Conservation (phyloP, 1,140 invertebrate genomes). For the Bombus breviceps region DNA sequence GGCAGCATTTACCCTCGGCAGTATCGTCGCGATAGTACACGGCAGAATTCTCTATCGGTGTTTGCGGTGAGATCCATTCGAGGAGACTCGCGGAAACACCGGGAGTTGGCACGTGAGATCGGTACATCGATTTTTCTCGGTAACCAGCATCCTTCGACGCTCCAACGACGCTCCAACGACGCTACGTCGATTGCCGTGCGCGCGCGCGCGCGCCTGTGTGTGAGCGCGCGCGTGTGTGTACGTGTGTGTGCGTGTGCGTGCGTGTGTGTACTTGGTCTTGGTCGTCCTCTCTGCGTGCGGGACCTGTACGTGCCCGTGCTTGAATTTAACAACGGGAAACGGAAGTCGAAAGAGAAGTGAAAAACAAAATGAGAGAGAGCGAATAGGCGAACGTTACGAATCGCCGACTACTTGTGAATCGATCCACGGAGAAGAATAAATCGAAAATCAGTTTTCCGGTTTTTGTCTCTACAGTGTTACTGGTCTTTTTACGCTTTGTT, state of each 20-base stretch:
- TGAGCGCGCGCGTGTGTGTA: not conserved
- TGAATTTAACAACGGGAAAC: not conserved
- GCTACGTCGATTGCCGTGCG: no score
- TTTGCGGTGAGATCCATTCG: not conserved
- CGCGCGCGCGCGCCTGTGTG: no score
- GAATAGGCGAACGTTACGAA: not conserved
- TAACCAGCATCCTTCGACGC: not conserved
- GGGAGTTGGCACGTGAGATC: constrained; percentile 8
- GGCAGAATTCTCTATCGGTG: not conserved
- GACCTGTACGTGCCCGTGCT: not conserved
- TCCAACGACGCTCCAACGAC: not conserved
- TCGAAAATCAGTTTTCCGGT: not conserved
- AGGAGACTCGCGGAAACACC: not conserved
- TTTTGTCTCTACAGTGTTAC: not conserved
- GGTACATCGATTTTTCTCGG: constrained; percentile 7
- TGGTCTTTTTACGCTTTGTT: no score
- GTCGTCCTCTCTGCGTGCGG: not conserved
- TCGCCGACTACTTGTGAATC: constrained; percentile 46
- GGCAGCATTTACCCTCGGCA: constrained; percentile 35
- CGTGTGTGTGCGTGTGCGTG: accelerated
- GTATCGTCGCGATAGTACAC: constrained; percentile 23
- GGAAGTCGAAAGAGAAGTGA: not conserved
- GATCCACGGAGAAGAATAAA: not conserved
- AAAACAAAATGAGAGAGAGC: no score
- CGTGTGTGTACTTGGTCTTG: not conserved